phyloP scores from a whole-genome alignment of 2,888 invertebrate species.

The Drosophila picticornis region DNA sequence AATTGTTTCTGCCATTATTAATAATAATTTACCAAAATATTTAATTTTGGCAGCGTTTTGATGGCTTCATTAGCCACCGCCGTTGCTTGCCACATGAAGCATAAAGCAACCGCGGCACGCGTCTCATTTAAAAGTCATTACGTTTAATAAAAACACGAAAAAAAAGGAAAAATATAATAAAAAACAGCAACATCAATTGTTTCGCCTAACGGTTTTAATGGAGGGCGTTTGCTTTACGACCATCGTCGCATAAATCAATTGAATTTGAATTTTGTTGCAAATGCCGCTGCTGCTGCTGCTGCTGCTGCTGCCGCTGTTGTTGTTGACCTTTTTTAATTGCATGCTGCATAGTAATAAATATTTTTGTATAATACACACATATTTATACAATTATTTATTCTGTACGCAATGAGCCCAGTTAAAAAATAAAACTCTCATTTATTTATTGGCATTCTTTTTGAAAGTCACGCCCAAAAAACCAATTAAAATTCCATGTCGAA shows the following conservation, averaged over 20 bases:
- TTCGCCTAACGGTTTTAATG: slow-evolving; percentile 55
- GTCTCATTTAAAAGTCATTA: slow-evolving; percentile 79
- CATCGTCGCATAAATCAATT: slow-evolving; percentile 75
- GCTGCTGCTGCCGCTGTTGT: slow-evolving; percentile 18
- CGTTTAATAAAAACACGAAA: slow-evolving; percentile 56
- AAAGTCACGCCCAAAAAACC: neutral
- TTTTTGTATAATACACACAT: slow-evolving; percentile 27
- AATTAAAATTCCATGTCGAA: neutral
- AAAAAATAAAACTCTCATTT: slow-evolving; percentile 40
- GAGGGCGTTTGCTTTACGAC: slow-evolving; percentile 54
- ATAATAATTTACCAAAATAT: slow-evolving; percentile 71
- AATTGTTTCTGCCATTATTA: slow-evolving; percentile 76
- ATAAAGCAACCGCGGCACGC: slow-evolving; percentile 59
- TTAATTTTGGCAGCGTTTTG: slow-evolving; percentile 55
- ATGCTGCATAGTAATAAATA: slow-evolving; percentile 60
- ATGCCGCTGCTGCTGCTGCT: neutral
- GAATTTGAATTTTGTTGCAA: slow-evolving; percentile 40
- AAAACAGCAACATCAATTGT: slow-evolving; percentile 42
- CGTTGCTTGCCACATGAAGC: slow-evolving; percentile 21
- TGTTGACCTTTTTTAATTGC: slow-evolving; percentile 63
- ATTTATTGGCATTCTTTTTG: slow-evolving; percentile 27
- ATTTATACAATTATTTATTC: slow-evolving; percentile 38
- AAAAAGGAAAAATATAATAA: slow-evolving; percentile 13
- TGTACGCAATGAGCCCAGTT: slow-evolving; percentile 32
- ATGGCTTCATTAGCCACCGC: slow-evolving; percentile 63